Percentiles rank a stretch among this genome's conserved stretches.
phyloP scores from a whole-genome alignment of 2,797 vertebrate genomes.

The Mycteria americana region DNA sequence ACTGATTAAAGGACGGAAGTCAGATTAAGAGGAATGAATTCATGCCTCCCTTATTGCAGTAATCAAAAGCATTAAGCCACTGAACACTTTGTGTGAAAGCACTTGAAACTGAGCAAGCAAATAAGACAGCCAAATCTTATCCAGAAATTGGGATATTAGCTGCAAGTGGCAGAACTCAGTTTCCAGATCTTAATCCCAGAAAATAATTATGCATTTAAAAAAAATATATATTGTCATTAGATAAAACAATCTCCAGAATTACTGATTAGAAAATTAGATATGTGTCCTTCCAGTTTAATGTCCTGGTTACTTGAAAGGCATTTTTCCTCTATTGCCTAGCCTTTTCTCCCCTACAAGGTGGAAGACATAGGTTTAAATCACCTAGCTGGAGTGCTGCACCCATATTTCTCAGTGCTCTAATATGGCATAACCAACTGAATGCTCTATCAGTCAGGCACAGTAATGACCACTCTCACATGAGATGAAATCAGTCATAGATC shows the following conservation, averaged over 20 bases:
- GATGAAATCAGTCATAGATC: background rate
- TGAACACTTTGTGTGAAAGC: background rate
- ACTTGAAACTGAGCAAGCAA: background rate
- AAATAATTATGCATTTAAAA: background rate
- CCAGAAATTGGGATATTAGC: background rate
- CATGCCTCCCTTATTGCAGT: background rate
- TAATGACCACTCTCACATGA: background rate
- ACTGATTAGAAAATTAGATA: background rate
- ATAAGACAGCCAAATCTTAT: background rate
- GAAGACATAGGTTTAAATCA: background rate
- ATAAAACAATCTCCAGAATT: background rate
- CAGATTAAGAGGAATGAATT: background rate
- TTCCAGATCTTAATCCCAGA: background rate
- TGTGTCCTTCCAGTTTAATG: background rate
- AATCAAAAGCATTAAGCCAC: conserved; percentile 2
- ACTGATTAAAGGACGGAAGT: background rate
- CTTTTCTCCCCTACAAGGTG: background rate
- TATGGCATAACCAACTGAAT: background rate
- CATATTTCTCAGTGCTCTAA: background rate
- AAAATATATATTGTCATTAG: background rate
- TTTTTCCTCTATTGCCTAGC: background rate
- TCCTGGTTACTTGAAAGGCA: background rate
- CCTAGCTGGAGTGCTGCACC: background rate
- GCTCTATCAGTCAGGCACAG: background rate
- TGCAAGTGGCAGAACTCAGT: background rate